Evolutionary conservation across 2,113 vertebrate species (phyloP).

Genomic region (Leucopsar rothschildi): DNA sequence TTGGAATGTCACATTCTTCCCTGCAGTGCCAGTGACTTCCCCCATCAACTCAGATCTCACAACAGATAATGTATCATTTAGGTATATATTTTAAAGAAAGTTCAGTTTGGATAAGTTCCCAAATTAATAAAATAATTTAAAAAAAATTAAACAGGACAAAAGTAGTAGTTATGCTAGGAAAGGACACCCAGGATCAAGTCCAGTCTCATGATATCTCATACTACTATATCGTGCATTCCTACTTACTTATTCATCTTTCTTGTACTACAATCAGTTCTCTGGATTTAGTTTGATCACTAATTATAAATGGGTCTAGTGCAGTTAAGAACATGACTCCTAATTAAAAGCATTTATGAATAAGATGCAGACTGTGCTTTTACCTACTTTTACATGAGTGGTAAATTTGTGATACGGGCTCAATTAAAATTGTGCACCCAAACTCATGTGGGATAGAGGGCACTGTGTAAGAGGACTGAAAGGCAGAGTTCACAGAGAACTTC

Average conservation of each 20-base stretch:
- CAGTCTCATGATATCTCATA: not conserved
- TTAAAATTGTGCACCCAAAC: not conserved
- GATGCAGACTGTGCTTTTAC: not conserved
- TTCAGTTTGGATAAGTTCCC: not conserved
- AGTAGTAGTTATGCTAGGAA: not conserved
- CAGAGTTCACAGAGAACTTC: not conserved
- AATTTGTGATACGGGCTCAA: not conserved
- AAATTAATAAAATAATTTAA: not conserved
- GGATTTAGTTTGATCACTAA: not conserved
- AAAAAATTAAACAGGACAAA: not conserved
- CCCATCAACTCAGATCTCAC: not conserved
- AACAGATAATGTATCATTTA: not conserved
- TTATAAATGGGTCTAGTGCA: not conserved
- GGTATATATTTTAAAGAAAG: not conserved
- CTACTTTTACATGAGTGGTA: not conserved
- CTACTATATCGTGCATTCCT: not conserved
- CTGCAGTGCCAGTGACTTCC: rapidly evolving
- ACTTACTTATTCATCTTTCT: not conserved
- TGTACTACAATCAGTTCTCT: not conserved
- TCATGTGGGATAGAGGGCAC: not conserved
- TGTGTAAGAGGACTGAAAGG: not conserved
- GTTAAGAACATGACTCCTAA: not conserved
- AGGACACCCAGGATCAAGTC: not conserved
- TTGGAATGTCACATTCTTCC: not conserved
- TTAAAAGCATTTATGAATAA: not conserved